These are phyloP conservation scores for Drosophila equinoxialis DNA, from an alignment of 1,140 invertebrate species.

Conservation along the genomic window DNA sequence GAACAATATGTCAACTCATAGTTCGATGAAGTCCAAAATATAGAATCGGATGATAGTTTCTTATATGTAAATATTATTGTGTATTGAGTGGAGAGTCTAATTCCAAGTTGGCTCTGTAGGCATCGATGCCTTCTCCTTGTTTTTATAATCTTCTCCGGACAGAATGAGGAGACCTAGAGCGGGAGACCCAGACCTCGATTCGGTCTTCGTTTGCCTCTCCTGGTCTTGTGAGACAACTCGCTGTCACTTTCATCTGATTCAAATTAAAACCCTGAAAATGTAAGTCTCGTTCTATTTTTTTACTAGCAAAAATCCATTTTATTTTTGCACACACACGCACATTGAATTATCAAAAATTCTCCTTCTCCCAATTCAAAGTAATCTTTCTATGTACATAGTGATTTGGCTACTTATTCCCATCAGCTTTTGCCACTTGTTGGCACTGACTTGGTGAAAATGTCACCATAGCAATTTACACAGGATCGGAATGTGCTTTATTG, in stretches of 20 bases:
- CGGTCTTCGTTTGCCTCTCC: too few relatives aligned
- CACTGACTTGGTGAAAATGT: conserved; percentile 17
- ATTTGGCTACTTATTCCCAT: conserved; percentile 17
- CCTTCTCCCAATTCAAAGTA: background rate
- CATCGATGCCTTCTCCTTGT: too few relatives aligned
- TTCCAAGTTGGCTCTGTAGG: too few relatives aligned
- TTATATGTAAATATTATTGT: too few relatives aligned
- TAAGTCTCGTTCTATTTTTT: conserved; percentile 34
- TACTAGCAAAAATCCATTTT: conserved; percentile 29
- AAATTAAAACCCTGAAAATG: conserved; percentile 29
- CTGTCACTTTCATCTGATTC: background rate
- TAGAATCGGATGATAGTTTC: too few relatives aligned
- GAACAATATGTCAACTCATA: too few relatives aligned
- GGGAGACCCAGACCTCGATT: too few relatives aligned
- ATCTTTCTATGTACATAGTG: conserved; percentile 23
- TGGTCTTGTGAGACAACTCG: background rate
- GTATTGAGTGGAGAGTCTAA: too few relatives aligned
- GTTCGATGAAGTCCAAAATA: too few relatives aligned
- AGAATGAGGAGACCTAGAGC: too few relatives aligned
- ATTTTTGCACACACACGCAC: conserved; percentile 49
- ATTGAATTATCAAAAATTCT: conserved; percentile 59
- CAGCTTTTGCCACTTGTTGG: conserved; percentile 57
- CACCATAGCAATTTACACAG: conserved; percentile 24
- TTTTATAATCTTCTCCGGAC: too few relatives aligned
- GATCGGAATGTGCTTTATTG: background rate